These are phyloP conservation scores for Invenusta paracnida DNA, from an alignment of 2,888 invertebrate species.

Conservation along the genomic window DNA sequence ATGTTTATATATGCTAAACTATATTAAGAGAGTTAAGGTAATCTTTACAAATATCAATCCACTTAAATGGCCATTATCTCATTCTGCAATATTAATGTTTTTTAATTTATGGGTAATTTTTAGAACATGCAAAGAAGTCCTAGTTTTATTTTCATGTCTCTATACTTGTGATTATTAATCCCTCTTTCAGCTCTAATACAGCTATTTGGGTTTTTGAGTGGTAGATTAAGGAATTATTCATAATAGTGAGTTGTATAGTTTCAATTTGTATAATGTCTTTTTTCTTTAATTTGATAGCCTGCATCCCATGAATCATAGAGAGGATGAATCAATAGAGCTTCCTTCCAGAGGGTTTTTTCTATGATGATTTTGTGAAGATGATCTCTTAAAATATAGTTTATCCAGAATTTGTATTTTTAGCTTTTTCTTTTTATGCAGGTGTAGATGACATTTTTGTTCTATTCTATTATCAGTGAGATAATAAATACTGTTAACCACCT, in stretches of 20 bases:
- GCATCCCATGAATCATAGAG: background rate
- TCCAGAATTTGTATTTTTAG: background rate
- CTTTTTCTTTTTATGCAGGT: background rate
- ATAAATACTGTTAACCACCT: background rate
- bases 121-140: background rate
- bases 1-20: too few relatives aligned
- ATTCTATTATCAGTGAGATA: background rate
- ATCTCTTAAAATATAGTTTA: background rate
- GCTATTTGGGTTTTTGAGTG: background rate
- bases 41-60: background rate
- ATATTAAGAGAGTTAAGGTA: background rate
- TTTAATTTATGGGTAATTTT: background rate
- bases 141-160: background rate
- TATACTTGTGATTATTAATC: background rate
- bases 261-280: background rate
- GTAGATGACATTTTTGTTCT: background rate
- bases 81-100: background rate
- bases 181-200: background rate
- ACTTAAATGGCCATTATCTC: background rate
- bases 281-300: background rate
- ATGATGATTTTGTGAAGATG: background rate
- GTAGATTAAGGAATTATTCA: background rate
- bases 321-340: background rate
- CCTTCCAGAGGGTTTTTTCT: background rate
- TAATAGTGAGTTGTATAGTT: background rate